Percentiles rank a stretch among this genome's conserved stretches.
These are phyloP conservation scores for Columba guinea DNA, from an alignment of 2,797 vertebrate species.

Conservation along the genomic window DNA sequence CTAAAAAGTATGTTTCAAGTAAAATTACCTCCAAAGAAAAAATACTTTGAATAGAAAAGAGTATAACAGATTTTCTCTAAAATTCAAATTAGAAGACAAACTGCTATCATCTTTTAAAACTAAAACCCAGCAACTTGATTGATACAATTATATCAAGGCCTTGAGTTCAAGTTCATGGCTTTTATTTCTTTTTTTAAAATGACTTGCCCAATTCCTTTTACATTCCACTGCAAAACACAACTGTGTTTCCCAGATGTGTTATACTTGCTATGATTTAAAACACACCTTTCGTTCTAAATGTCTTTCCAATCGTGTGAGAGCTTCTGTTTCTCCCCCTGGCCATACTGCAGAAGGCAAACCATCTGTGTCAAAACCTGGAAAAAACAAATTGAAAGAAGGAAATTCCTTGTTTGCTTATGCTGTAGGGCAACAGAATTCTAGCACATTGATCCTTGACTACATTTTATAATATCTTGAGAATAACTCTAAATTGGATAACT, in stretches of 20 bases:
- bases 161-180: neutral
- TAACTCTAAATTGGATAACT: rapidly evolving
- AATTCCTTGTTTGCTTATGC: neutral
- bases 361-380: slow-evolving; percentile 92
- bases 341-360: slow-evolving; percentile 89
- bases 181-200: neutral
- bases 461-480: neutral
- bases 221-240: neutral
- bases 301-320: slow-evolving; percentile 90
- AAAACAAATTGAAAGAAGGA: slow-evolving; percentile 8
- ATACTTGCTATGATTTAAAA: neutral
- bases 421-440: neutral
- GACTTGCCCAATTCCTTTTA: neutral
- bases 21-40: neutral
- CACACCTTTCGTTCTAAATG: slow-evolving; percentile 93
- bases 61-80: neutral
- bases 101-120: neutral
- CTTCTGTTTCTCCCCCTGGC: slow-evolving; percentile 96
- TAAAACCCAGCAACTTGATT: neutral
- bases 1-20: neutral
- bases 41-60: neutral
- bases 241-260: neutral
- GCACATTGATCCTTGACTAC: neutral
- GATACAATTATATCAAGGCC: neutral
- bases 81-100: neutral